Base-by-base conservation (phyloP, 2,888 invertebrate species). In the Pharmacophagus antenor region DNA sequence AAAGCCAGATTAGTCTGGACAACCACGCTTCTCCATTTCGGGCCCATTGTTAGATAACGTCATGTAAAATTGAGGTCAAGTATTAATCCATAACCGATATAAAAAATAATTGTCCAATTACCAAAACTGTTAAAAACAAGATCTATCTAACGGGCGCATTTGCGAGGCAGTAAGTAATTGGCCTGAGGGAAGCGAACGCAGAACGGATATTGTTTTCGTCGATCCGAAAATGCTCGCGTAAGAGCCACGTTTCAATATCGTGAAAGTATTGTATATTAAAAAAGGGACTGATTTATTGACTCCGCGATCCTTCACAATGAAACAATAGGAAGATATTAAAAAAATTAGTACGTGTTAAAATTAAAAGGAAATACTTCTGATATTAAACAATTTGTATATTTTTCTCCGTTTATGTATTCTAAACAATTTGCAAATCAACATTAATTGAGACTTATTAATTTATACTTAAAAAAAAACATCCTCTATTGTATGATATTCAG, bases 181-280 rank as follows among this genome's bases (percentile, higher is more conserved):
- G 70, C 56, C 58, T 61, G 55, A 58, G 62, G 61, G 61, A 64
- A 62, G 62, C 69, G 67, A 72, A 72, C 65, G 64, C 64, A 66
- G 62, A 52, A 31, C 75, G 77, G 76, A 79, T 82, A 82, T 84
- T 82, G 77, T 77, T 70, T 70, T 69, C 72, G 68, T 70, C 79
- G 67, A 78, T 72, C 77, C 64, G 66, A 70, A 77, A 77, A 73
- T 67, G 65, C 65, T 67, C 60, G 66, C 37, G 66, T 60, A 51
- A 56, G 55, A 58, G 53, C 56, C 41, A 50, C 51, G 51, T 41
- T 51, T 56, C 21, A 60, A 51, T 46, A 47, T 41, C 51, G 41
- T 18, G 50, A 12, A 50, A 57, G 56, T 22, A 21, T 37, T 4
- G 37, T n/a, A 37, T 37, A 37, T 37, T 37, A 37, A 37, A 37